Base-by-base conservation (phyloP, 2,113 vertebrate species). In the Archocentrus centrarchus region DNA sequence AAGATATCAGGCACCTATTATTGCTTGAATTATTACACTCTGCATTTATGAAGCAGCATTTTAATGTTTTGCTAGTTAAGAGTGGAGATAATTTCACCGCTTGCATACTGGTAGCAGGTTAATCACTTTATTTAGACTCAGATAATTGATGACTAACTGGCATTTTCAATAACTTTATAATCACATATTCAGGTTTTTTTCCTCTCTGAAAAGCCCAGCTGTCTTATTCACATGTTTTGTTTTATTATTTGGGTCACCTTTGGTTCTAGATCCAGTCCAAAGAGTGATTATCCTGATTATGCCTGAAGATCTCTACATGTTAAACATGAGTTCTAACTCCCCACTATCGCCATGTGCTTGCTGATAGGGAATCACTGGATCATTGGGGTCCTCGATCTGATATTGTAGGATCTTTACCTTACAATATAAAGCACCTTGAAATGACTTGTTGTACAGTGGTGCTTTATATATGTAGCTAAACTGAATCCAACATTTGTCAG, bases 261-360 rank as follows among this genome's bases (percentile, higher is more conserved):
- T 73, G 68, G 30, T 80, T 84, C 84, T 32, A 58, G 58, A 73
- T 53, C 27, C 88, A 82, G 84, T 88, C 89, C 81, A 83, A 27
- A 81, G 59, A 59, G 55, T 79, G 11, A 88, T 83, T 81, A 80
- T 41, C 77, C 75, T 80, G 11, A 87, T 82, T 63, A 53, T 6
- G 0, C 20, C 61, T 2, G 1, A 39, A 39, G n/a, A 32, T 62
- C 18, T 62, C 9, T 62, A 37, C 32, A 35, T 44, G 41, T 44
- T 44, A 13, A 13, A 44, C 41, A 44, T 11, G 10, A 2, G 6
- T 22, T 63, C 61, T 63, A 39, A 11, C n/a, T 63, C 35, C 35
- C 5, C 32, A 63, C 11, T 63, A 5, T 63, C 3, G 2, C 61
- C 61, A 63, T 13, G 61, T 63, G 18, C 18, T 1, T 55, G 18